phyloP scores from a whole-genome alignment of 2,113 vertebrate species.

The Rhinichthys klamathensis region DNA sequence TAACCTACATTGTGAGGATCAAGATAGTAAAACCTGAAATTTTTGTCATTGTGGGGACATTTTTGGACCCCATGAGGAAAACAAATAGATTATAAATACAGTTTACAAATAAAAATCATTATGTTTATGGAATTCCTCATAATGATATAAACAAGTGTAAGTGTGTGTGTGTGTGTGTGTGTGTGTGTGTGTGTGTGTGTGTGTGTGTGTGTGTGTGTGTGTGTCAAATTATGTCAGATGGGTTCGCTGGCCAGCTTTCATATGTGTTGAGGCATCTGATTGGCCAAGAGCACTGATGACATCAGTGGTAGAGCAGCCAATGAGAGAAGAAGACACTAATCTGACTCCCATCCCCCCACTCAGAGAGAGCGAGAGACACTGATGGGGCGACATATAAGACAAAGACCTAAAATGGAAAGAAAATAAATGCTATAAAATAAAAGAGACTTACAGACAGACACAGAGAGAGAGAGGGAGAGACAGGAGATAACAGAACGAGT shows the following conservation, averaged over 20 bases:
- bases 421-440: not conserved
- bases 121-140: no score
- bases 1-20: no score
- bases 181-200: not conserved
- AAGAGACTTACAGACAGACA: not conserved
- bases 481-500: not conserved
- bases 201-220: not conserved
- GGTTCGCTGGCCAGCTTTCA: not conserved
- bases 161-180: not conserved
- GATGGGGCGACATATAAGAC: not conserved
- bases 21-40: no score
- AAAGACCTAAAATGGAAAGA: not conserved
- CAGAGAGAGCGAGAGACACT: not conserved
- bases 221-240: slow-evolving; percentile 11
- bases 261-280: not conserved
- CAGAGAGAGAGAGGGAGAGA: not conserved
- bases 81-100: no score
- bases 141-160: no score
- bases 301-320: slow-evolving; percentile 16
- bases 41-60: no score
- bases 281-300: not conserved
- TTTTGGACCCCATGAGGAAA: no score
- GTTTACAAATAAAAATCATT: no score
- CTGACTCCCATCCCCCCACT: slow-evolving; percentile 41
- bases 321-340: slow-evolving; percentile 28